Evolutionary conservation across 2,888 invertebrate species (phyloP).

Genomic region (Antheraea assamensis): DNA sequence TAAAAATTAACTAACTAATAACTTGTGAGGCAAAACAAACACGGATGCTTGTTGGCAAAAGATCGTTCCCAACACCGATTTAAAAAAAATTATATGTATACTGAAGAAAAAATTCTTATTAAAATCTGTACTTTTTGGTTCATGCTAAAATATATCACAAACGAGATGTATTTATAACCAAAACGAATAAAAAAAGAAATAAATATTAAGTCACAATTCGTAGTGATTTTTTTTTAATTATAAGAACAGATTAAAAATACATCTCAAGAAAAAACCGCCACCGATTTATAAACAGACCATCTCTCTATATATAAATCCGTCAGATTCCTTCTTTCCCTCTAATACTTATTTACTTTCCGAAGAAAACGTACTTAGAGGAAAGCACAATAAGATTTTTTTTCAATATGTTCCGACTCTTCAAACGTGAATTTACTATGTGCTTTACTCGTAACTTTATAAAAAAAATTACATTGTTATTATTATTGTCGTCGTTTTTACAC

Average conservation of each 20-base stretch:
- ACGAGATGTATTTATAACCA: conserved; percentile 19
- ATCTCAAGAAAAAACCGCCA: conserved; percentile 7
- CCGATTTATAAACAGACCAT: conserved; percentile 6
- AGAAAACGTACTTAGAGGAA: background rate
- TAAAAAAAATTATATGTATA: conserved; percentile 22
- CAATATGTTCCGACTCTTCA: too few species aligned
- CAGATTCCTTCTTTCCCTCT: background rate
- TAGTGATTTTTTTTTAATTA: background rate
- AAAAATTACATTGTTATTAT: background rate
- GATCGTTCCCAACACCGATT: conserved; percentile 28
- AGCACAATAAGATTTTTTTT: background rate
- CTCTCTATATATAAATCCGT: conserved; percentile 4
- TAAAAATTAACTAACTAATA: background rate
- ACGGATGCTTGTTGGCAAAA: conserved; percentile 32
- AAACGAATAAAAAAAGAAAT: background rate
- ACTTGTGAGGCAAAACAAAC: conserved; percentile 16
- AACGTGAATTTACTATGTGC: background rate
- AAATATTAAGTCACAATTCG: too few species aligned
- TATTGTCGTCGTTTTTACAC: background rate
- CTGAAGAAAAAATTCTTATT: conserved; percentile 21
- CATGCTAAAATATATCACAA: conserved; percentile 21
- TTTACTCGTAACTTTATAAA: background rate
- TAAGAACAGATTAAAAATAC: background rate
- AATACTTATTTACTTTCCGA: background rate
- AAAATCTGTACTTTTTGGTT: conserved; percentile 27